Evolutionary conservation across 2,888 invertebrate species (phyloP).

Genomic region (Orthonychiurus folsomi): DNA sequence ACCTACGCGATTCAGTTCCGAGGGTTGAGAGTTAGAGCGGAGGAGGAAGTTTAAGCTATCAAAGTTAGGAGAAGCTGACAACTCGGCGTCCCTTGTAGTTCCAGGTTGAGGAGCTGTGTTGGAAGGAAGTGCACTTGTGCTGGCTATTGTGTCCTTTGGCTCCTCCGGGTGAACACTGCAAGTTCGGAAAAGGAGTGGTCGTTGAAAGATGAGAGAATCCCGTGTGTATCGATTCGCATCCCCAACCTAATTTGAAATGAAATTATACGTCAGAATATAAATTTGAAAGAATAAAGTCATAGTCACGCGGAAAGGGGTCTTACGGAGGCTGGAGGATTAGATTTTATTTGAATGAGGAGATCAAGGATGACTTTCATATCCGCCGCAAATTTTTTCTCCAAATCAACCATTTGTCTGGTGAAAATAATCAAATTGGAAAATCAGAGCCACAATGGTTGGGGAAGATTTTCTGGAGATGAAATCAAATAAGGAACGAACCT

Average conservation of each 20-base stretch:
- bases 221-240: neutral
- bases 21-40: conserved; percentile 36
- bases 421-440: conserved; percentile 6
- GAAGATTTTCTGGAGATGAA: too few relatives aligned
- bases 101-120: too few relatives aligned
- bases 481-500: conserved; percentile 45
- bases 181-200: conserved; percentile 18
- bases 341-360: conserved; percentile 52
- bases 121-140: too few relatives aligned
- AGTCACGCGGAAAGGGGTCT: too few relatives aligned
- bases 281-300: too few relatives aligned
- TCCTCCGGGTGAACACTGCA: conserved; percentile 29
- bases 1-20: conserved; percentile 36
- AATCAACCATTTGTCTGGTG: conserved; percentile 52
- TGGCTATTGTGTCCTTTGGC: too few relatives aligned
- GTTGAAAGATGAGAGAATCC: neutral
- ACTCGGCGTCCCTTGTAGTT: too few relatives aligned
- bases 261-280: too few relatives aligned
- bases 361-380: conserved; percentile 66
- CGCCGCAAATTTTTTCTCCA: conserved; percentile 63
- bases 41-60: conserved; percentile 30
- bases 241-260: neutral
- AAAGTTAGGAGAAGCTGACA: conserved; percentile 26
- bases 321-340: conserved; percentile 3
- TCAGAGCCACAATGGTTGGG: neutral